Evolutionary conservation across 2,888 invertebrate genomes (phyloP).

Genomic region (Limnephilus lunatus): DNA sequence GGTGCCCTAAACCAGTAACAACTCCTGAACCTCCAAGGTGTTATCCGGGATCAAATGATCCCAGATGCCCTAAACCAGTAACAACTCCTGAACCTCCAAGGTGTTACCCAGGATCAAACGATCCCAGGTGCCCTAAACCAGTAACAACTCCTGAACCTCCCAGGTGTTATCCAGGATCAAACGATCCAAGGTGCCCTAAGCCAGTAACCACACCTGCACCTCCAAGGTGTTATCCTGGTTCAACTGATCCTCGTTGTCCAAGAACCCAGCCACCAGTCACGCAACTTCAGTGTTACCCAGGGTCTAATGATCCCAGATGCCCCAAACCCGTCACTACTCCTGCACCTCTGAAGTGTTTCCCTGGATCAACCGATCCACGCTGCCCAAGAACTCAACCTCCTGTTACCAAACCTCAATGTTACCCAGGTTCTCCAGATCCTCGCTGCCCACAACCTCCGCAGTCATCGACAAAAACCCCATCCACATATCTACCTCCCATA

Average conservation of each 20-base stretch:
- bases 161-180: constrained; percentile 69
- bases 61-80: constrained; percentile 65
- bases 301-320: constrained; percentile 70
- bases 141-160: constrained; percentile 49
- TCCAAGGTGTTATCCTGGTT: constrained; percentile 68
- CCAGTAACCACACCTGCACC: constrained; percentile 60
- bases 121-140: constrained; percentile 67
- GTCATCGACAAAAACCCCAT: constrained; percentile 66
- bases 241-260: constrained; percentile 67
- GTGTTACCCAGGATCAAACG: constrained; percentile 73
- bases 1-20: constrained; percentile 68
- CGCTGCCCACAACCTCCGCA: constrained; percentile 67
- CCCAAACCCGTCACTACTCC: constrained; percentile 66
- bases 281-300: constrained; percentile 71
- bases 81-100: constrained; percentile 63
- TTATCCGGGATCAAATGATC: constrained; percentile 67
- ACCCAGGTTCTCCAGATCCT: constrained; percentile 68
- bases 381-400: constrained; percentile 68
- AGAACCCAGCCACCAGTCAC: constrained; percentile 64
- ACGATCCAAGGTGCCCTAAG: constrained; percentile 68
- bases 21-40: constrained; percentile 66
- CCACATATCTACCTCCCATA: constrained; percentile 68
- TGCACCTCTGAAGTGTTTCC: constrained; percentile 64
- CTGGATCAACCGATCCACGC: constrained; percentile 68
- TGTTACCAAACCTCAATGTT: constrained; percentile 69